Evolutionary conservation across 2,888 invertebrate species (phyloP), one percentile per base, ranked within the genome.

Genomic region (Muschampia plurimacula): DNA sequence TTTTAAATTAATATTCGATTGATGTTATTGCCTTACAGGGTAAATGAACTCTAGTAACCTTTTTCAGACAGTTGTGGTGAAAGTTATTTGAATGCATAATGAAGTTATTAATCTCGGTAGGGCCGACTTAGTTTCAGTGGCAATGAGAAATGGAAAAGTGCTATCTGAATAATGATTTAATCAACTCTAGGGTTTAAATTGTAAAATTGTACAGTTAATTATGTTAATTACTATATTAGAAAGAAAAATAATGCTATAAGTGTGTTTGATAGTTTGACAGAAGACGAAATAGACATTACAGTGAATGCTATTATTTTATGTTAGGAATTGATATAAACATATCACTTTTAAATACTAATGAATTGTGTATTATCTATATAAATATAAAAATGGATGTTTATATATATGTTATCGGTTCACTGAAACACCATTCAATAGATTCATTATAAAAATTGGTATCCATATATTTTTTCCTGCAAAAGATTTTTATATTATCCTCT

Each of bases 1-100:
- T 22, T 22, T 22, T 22, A 22, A 22, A 22, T 22, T 22, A 86
- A 85, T 88, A 85, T 86, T 86, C 83, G 81, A 89, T 87, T 85
- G 83, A 83, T 83, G 82, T 83, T 84, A 83, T 84, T 82, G 82
- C 77, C 71, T 67, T 69, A 55, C n/a, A 60, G 12, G 62, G 62
- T 67, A 10, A 44, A 66, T 15, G 44, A 44, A 28, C 22, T 44
- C 64, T 55, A 63, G 67, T 46, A 67, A 67, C 63, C 55, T 63
- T 67, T 67, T 67, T 39, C 13, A 15, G 62, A 67, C 41, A 62
- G 63, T 67, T 41, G 72, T 46, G 55, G 67, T 41, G 57, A 72
- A 67, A 72, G 67, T 39, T 72, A 72, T 72, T 67, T 72, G 46
- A 72, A 72, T 67, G 63, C 55, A 63, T 72, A 72, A 72, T 72